Percentiles rank a stretch among this genome's conserved stretches.
Evolutionary conservation across 2,797 vertebrate genomes (phyloP).

Genomic region (Cyclopterus lumpus): DNA sequence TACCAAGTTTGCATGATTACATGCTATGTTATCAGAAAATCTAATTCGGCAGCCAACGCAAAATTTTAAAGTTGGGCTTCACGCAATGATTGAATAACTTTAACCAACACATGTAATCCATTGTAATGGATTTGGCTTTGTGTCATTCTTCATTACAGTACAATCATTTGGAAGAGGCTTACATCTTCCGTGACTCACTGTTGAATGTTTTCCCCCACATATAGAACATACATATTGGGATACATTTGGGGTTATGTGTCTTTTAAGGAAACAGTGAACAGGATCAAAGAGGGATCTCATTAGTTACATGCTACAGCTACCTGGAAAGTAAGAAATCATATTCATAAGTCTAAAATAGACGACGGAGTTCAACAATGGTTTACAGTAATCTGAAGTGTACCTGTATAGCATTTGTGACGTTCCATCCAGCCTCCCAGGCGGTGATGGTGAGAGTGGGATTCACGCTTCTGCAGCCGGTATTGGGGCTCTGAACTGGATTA

Average conservation of each 20-base stretch:
- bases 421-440: constrained; percentile 84
- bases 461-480: neutral
- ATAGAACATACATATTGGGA: neutral
- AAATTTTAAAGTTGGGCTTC: neutral
- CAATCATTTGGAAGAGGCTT: neutral
- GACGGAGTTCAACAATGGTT: neutral
- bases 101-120: neutral
- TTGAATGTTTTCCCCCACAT: neutral
- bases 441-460: constrained; percentile 69
- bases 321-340: neutral
- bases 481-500: constrained; percentile 14
- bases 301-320: neutral
- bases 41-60: neutral
- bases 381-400: constrained; percentile 41
- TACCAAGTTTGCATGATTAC: constrained; percentile 9
- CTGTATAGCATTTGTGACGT: constrained; percentile 83
- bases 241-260: neutral
- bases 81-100: neutral
- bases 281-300: neutral
- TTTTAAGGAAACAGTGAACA: neutral
- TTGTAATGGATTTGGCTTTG: no score
- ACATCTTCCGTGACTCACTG: neutral
- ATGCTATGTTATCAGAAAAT: neutral
- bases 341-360: neutral
- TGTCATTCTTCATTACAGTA: neutral